Evolutionary conservation across 2,113 vertebrate genomes (phyloP), one percentile per base, ranked within the genome.

Genomic region (Mastomys coucha): DNA sequence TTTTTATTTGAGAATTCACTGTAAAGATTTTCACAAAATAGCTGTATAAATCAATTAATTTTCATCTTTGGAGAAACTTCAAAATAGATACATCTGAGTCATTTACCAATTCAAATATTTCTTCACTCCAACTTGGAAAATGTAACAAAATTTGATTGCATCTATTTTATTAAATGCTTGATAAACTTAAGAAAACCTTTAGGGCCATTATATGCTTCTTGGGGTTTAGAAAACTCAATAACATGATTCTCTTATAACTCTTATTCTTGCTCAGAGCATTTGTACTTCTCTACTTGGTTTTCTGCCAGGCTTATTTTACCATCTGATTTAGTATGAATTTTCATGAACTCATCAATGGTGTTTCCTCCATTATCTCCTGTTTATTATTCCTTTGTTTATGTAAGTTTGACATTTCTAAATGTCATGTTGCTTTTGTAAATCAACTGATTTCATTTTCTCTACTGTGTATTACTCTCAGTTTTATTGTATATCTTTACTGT

Each of bases 131-230:
- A 92, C 17, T 17, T 78, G 11, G 67, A 73, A 67, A 95, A 94
- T 45, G 45, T 93, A 84, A 60, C 16, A 60, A 97, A 95, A 69
- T 69, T 45, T 96, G 93, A 91, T 89, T 33, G 91, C 67, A 5
- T 49, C 1, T 87, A 5, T 51, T 89, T 91, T 89, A 91, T 36
- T 89, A 69, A 26, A 58, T 58, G 1, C 7, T 91, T 96, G 58
- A 73, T 86, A 88, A 42, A 67, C 42, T 75, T 51, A 12, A 85
- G 36, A 65, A 82, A 28, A 69, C 28, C 81, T 96, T 95, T 89
- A 94, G 87, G 42, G 77, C 6, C 19, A 80, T 63, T 45, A 3
- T 31, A 13, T 89, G n/a, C 17, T 89, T 95, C 72, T 36, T 24
- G 13, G 67, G 82, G 13, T 12, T 17, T 63, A n/a, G 31, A 31